Conservation (phyloP, 2,113 vertebrate genomes). For the Desmodus rotundus region DNA sequence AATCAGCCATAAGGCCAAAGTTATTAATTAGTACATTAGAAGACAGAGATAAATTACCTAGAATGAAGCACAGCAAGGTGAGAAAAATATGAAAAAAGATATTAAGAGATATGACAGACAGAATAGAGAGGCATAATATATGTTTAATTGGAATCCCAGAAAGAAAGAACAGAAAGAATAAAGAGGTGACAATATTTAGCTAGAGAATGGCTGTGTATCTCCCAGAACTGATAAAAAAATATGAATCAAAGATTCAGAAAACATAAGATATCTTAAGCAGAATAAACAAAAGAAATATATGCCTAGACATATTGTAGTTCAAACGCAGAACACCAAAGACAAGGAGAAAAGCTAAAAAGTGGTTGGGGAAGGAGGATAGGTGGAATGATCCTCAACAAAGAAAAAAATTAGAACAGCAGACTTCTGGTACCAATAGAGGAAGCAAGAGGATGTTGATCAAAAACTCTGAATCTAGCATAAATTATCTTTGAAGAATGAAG, state of each 20-base stretch:
- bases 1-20: not conserved
- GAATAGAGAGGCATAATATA: not conserved
- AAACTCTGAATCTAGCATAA: not conserved
- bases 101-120: not conserved
- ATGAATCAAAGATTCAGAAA: slow-evolving; percentile 1
- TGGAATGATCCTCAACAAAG: not conserved
- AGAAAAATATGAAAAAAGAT: not conserved
- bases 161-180: not conserved
- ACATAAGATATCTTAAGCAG: not conserved
- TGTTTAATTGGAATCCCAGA: not conserved
- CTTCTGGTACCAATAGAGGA: not conserved
- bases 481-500: not conserved
- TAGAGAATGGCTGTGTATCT: not conserved
- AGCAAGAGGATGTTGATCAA: not conserved
- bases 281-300: not conserved
- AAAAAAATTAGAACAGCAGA: not conserved
- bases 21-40: not conserved
- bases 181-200: not conserved
- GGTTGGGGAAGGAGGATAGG: not conserved
- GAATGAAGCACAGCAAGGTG: not conserved
- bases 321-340: not conserved
- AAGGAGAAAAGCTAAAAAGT: not conserved
- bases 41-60: not conserved
- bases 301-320: not conserved
- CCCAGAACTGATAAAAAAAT: not conserved